Evolutionary conservation across 2,113 vertebrate genomes (phyloP).

Genomic region (Sylvietta virens): DNA sequence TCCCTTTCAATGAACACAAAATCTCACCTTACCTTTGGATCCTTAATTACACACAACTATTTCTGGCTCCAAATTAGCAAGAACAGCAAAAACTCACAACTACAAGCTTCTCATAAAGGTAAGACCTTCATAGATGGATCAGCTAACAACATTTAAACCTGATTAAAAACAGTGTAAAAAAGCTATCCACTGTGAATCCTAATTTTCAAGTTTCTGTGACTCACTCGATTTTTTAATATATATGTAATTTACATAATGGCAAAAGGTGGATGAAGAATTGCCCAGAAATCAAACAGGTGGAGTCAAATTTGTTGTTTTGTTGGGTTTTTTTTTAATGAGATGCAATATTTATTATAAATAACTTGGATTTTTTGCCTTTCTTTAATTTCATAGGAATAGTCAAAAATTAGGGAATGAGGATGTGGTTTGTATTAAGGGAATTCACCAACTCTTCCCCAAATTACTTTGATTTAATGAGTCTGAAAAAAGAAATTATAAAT

Average conservation of each 20-base stretch:
- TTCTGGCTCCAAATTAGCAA: neutral
- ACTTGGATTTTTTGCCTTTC: neutral
- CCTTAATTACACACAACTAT: neutral
- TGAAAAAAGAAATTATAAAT: neutral
- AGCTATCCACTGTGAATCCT: neutral
- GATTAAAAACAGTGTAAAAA: conserved; percentile 30
- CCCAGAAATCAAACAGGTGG: too few relatives aligned
- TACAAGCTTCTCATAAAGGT: neutral
- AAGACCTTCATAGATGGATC: neutral
- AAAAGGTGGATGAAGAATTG: neutral
- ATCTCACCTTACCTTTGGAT: neutral
- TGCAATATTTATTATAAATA: neutral
- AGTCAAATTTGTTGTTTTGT: neutral
- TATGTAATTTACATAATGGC: neutral
- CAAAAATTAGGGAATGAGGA: neutral
- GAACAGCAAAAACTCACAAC: neutral
- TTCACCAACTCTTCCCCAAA: neutral
- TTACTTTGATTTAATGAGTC: neutral
- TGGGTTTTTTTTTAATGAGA: neutral
- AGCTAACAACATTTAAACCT: conserved; percentile 48
- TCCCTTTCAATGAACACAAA: neutral
- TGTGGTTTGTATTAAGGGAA: neutral
- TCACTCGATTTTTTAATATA: neutral
- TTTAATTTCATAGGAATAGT: neutral
- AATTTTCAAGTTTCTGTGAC: neutral